Conservation (phyloP, 1,140 invertebrate genomes). For the Drosophila santomea region DNA sequence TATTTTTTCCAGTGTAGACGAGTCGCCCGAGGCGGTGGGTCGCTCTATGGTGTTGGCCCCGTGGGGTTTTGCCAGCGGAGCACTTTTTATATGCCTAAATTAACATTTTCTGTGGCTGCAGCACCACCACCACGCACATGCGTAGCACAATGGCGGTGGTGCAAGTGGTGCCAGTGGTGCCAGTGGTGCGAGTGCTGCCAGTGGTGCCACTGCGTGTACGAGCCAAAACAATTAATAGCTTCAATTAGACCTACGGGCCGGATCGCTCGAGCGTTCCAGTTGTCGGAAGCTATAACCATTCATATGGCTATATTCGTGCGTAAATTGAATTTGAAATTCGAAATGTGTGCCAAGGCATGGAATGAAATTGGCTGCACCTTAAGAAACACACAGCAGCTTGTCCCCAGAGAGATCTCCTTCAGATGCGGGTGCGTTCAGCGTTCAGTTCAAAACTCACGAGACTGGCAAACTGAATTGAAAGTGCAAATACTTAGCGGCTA, state of each 20-base stretch:
- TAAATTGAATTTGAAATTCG: constrained; percentile 71
- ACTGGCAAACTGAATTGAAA: constrained; percentile 43
- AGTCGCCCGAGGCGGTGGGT: constrained; percentile 33
- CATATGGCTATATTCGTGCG: constrained; percentile 80
- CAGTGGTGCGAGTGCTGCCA: constrained; percentile 20
- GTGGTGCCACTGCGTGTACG: constrained; percentile 40
- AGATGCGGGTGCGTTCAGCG: constrained; percentile 46
- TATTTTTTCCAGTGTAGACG: constrained; percentile 11
- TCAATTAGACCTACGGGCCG: constrained; percentile 80
- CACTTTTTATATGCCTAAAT: constrained; percentile 65
- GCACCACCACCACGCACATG: constrained; percentile 41
- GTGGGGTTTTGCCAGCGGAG: constrained; percentile 20
- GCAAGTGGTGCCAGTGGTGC: not conserved
- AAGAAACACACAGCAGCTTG: constrained; percentile 10
- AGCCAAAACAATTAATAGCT: constrained; percentile 76
- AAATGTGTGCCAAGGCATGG: constrained; percentile 71
- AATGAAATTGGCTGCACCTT: constrained; percentile 40
- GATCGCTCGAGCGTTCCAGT: constrained; percentile 55
- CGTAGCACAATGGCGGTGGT: constrained; percentile 27
- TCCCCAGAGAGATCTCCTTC: constrained; percentile 33
- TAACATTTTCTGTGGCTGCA: constrained; percentile 52
- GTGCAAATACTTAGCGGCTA: constrained; percentile 51
- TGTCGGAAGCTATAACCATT: constrained; percentile 82
- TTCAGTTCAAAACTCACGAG: constrained; percentile 7
- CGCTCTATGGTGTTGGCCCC: constrained; percentile 36